phyloP scores from a whole-genome alignment of 2,888 invertebrate species.

The Apomyelois bistriatella region DNA sequence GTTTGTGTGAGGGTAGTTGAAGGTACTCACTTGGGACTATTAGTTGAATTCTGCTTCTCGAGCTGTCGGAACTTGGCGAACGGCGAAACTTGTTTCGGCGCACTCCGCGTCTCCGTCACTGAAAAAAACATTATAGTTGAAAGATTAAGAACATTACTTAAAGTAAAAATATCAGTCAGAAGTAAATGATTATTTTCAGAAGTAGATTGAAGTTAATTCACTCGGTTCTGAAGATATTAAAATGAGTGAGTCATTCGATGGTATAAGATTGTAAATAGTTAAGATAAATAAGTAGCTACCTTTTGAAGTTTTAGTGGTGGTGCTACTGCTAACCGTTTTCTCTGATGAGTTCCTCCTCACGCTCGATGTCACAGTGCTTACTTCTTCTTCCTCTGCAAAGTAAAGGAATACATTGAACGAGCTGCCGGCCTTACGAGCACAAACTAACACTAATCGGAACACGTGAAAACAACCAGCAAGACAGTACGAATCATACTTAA shows the following conservation, averaged over 20 bases:
- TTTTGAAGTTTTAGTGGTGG: conserved; percentile 81
- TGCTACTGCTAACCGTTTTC: conserved; percentile 79
- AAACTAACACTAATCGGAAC: conserved; percentile 43
- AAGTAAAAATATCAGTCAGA: too few relatives aligned
- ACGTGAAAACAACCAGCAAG: conserved; percentile 66
- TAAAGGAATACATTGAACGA: conserved; percentile 15
- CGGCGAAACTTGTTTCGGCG: conserved; percentile 87
- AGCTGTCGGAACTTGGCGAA: conserved; percentile 95
- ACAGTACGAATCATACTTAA: conserved; percentile 63
- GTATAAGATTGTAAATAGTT: too few relatives aligned
- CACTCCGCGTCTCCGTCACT: conserved; percentile 80
- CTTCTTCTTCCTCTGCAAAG: conserved; percentile 68
- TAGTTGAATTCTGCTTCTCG: conserved; percentile 91
- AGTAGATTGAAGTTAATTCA: too few relatives aligned
- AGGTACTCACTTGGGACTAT: conserved; percentile 87
- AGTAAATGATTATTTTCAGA: too few relatives aligned
- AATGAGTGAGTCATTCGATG: too few relatives aligned
- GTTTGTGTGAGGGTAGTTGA: not conserved
- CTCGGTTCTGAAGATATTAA: too few relatives aligned
- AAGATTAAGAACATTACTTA: too few relatives aligned
- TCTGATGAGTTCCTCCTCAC: conserved; percentile 74
- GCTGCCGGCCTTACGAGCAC: not conserved
- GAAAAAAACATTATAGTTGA: not conserved
- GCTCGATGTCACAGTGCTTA: conserved; percentile 67
- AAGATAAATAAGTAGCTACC: conserved; percentile 36